Evolutionary conservation across 2,888 invertebrate genomes (phyloP), one percentile per base, ranked within the genome.

Genomic region (Torymus auratus): DNA sequence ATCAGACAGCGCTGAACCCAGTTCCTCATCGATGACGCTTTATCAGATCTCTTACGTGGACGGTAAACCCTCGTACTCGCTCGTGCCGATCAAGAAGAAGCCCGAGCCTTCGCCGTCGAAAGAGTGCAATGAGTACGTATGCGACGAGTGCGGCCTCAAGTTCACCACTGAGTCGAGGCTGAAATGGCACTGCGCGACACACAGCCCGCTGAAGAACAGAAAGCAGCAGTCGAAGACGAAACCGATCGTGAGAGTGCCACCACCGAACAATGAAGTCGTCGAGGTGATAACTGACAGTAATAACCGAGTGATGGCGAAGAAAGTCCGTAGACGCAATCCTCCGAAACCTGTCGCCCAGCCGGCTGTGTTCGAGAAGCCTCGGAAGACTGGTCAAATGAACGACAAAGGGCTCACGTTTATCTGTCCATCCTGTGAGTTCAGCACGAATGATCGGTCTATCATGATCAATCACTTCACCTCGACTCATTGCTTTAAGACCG

Each of bases 141-240:
- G 90, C 70, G 76, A 85, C 12, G 87, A 85, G 56, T 90, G 90
- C 69, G 79, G 78, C 1, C 74, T 88, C 13, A 86, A 85, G 72
- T 90, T 90, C 65, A 86, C 88, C 0, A 58, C 86, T 23, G 85
- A 85, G 12, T 12, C 60, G 0, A 70, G 75, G 7, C 70, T 76
- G 5, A 67, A 70, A 11, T 71, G 60, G 58, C 77, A 80, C 56
- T 71, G 68, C 0, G 71, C 75, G 0, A 80, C 82, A 0, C 82
- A 82, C 60, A 61, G 78, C 2, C 78, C 82, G 52, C 62, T 71
- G 5, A n/a, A 62, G 12, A 73, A 17, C 28, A 17, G 53, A 11
- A 50, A 77, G 2, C 20, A 73, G 7, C 14, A 60, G 20, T 14
- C 60, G 5, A 68, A 61, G 13, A 61, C 7, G 50, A 11, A 11